Evolutionary conservation across 1,140 invertebrate species (phyloP).

Genomic region (Bombus cullumanus): DNA sequence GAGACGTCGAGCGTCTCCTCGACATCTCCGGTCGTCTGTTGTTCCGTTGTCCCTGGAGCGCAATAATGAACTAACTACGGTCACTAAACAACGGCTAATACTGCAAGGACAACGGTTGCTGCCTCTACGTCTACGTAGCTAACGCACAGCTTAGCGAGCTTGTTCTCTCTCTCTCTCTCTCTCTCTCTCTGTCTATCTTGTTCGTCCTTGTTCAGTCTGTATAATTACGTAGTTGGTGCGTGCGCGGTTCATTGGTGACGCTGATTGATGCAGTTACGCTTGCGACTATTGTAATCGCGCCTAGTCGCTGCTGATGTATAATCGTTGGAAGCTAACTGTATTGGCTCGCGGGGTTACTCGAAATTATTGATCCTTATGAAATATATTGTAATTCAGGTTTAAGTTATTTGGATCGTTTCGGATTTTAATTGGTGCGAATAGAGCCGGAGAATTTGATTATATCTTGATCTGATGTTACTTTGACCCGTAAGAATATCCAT

Average conservation of each 20-base stretch:
- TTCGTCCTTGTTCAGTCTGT: not conserved
- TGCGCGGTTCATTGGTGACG: constrained; percentile 45
- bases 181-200: not conserved
- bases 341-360: not conserved
- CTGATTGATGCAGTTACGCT: constrained; percentile 53
- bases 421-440: not conserved
- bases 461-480: too few species aligned
- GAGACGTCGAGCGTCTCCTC: not conserved
- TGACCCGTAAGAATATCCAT: too few species aligned
- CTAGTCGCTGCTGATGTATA: constrained; percentile 7
- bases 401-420: not conserved
- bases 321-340: not conserved
- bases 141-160: not conserved
- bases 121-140: not conserved
- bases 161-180: not conserved
- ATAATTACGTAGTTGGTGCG: constrained; percentile 45
- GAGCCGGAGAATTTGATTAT: too few species aligned
- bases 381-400: not conserved
- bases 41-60: constrained; percentile 61
- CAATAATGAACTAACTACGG: constrained; percentile 74
- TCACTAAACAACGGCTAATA: constrained; percentile 72
- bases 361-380: not conserved
- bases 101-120: constrained; percentile 7
- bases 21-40: constrained; percentile 10
- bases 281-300: constrained; percentile 21